Base-by-base conservation (phyloP, 1,140 invertebrate genomes). In the Hyles vespertilio region DNA sequence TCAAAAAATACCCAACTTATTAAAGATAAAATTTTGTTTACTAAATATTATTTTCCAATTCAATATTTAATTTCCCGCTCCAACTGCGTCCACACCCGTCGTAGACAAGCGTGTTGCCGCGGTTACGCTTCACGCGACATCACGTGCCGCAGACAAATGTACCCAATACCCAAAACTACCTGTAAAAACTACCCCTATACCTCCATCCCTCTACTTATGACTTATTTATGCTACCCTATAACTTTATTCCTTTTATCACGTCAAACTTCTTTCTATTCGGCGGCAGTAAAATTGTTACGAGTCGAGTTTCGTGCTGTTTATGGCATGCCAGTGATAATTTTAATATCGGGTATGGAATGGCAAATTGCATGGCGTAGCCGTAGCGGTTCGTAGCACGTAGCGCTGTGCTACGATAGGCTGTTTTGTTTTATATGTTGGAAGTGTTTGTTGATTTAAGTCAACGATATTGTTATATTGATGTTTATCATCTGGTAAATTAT, bases 71-170 rank as follows among this genome's bases (percentile, higher is more conserved):
- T 40, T 40, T 5, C 36, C 40, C 67, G 67, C 67, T 61, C 3
- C 40, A 6, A 56, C n/a, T 58, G n/a, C 11, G 32, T 22, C 56
- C 56, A 34, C 36, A 57, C 55, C 56, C 56, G 52, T 11, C 36
- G 48, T 45, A 61, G 63, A 61, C 66, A 60, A 61, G 58, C 55
- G 57, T 63, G 43, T 34, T 32, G 6, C n/a, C 51, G 51, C 33
- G 51, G 32, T 33, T 33, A 9, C 44, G 53, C 33, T 67, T 63
- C 72, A 72, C 72, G 76, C 74, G 74, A 79, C 66, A 51, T 74
- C 61, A 67, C 72, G 67, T 62, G 65, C 57, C 45, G 43, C 47
- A 62, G 55, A 65, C 65, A 58, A 54, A 64, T 40, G 36, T 40
- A 40, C 36, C 36, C 36, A 40, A 40, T 40, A 40, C 36, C 36